Conservation (phyloP, 1,140 invertebrate species). For the Hyphantria cunea region DNA sequence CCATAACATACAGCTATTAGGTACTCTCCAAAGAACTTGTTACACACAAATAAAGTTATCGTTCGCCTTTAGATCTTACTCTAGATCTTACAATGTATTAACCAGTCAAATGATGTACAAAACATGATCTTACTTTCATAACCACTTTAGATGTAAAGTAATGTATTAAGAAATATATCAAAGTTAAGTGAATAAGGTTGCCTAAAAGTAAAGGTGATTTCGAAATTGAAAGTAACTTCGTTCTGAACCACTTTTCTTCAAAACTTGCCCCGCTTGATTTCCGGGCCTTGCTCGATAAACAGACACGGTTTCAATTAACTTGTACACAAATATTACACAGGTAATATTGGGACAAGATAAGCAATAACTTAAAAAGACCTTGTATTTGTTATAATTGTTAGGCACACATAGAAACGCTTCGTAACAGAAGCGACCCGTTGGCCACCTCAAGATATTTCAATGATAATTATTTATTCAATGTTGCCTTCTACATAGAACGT, state of each 20-base stretch:
- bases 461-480: slow-evolving; percentile 42
- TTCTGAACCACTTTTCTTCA: slow-evolving; percentile 40
- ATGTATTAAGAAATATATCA: too few species aligned
- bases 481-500: slow-evolving; percentile 55
- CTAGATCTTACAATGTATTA: too few species aligned
- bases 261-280: slow-evolving; percentile 35
- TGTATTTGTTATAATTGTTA: neutral
- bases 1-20: slow-evolving; percentile 1
- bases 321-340: slow-evolving; percentile 8
- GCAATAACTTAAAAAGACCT: neutral
- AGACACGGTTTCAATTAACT: neutral
- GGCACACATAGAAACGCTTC: neutral
- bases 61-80: neutral
- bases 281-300: slow-evolving; percentile 9
- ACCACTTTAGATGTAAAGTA: too few species aligned
- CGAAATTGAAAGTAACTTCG: slow-evolving; percentile 42
- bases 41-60: slow-evolving; percentile 2
- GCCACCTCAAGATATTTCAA: slow-evolving; percentile 18
- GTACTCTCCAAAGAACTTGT: slow-evolving; percentile 22
- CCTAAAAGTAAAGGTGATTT: slow-evolving; percentile 21
- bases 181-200: too few species aligned
- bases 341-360: slow-evolving; percentile 4
- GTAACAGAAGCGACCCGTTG: slow-evolving; percentile 7
- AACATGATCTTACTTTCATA: too few species aligned
- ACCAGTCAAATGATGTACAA: too few species aligned